Conservation (phyloP, 2,888 invertebrate species). For the Halictus quadricinctus region DNA sequence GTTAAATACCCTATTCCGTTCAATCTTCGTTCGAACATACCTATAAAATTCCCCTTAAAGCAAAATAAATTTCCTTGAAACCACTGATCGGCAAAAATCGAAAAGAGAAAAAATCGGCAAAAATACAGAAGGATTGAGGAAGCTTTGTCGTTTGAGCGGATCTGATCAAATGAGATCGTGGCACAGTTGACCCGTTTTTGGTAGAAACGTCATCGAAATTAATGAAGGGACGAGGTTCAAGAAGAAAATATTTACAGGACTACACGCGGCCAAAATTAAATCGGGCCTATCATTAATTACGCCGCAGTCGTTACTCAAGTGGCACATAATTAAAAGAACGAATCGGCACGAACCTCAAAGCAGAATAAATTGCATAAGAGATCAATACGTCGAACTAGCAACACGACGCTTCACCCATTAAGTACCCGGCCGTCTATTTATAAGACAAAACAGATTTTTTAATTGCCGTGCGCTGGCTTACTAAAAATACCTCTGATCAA, state of each 20-base stretch:
- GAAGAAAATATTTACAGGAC: background rate
- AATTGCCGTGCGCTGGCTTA: background rate
- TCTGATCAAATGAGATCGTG: no score
- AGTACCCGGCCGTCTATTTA: slow-evolving; percentile 50
- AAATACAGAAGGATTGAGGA: background rate
- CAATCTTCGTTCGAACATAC: no score
- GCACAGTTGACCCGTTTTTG: background rate
- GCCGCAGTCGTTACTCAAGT: slow-evolving; percentile 19
- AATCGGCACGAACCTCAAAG: slow-evolving; percentile 42
- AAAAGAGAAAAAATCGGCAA: no score
- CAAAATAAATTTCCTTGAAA: no score
- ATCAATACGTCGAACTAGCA: slow-evolving; percentile 49
- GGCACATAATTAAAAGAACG: slow-evolving; percentile 41
- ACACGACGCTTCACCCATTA: slow-evolving; percentile 48
- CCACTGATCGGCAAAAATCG: no score
- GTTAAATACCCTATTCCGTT: background rate
- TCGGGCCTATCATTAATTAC: slow-evolving; percentile 40
- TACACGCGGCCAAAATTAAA: background rate
- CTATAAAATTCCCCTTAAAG: background rate
- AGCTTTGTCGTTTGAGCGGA: background rate
- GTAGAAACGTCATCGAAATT: background rate
- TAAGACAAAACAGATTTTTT: slow-evolving; percentile 39
- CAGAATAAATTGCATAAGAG: slow-evolving; percentile 51
- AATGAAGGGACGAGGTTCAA: background rate
- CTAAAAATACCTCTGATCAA: slow-evolving; percentile 2